Base-by-base conservation (phyloP, 2,888 invertebrate species). In the Torymus tubicola region DNA sequence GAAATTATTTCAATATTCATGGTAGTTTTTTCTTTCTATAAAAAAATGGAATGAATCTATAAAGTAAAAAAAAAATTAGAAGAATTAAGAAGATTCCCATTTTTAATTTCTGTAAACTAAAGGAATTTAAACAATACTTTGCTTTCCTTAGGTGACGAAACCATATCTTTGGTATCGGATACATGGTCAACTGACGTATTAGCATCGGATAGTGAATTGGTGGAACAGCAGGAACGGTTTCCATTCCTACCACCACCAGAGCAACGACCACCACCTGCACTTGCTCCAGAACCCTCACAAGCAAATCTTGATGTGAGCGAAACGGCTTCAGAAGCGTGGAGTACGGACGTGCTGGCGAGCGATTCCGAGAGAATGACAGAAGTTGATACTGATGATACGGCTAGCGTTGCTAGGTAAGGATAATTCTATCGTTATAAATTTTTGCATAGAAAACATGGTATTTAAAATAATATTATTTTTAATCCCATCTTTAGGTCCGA, bases 141-240 rank as follows among this genome's bases (percentile, higher is more conserved):
- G 14, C 14, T 24, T 65, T 57, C 74, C 78, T 76, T 63, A 89
- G 96, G 96, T 1, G 99, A 99, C 90, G 99, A 99, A 91, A 98
- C 98, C 0, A 96, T 98, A 86, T 99, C 98, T 57, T 95, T 99
- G 87, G 98, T 99, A 86, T 98, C 98, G 67, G 99, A 99, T 90
- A 98, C 98, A 0, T 99, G 99, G 99, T 98, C 98, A 85, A 99
- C 99, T 0, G 99, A 99, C 91, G 99, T 99, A 67, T 91, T 99
- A 77, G 98, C 98, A 0, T 98, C 98, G 76, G 99, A 99, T 91
- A 98, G 97, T 13, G 99, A 99, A 92, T 96, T 96, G 18, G 94
- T 97, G 63, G 98, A 98, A 84, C 95, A 95, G 84, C 93, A 93
- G 95, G 95, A 85, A 24, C 93, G 94, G 64, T 86, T 88, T 84